phyloP scores from a whole-genome alignment of 2,113 vertebrate genomes.

The human (Homo sapiens) region DNA sequence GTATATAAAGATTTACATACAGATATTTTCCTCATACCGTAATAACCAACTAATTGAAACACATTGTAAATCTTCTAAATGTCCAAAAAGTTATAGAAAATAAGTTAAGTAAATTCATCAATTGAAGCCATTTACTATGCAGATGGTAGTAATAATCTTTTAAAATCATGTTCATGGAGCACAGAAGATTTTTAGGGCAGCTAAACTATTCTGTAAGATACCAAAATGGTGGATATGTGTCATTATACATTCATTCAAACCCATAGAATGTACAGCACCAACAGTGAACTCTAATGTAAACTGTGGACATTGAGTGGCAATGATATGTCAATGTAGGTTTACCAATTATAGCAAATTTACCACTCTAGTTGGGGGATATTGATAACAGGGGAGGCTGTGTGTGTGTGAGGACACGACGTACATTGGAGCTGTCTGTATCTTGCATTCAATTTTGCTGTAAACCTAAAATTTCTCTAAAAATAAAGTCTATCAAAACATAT shows the following conservation, averaged over 20 bases:
- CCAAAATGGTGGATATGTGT: too few relatives aligned
- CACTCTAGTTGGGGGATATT: too few relatives aligned
- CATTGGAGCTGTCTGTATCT: neutral
- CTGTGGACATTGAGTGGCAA: neutral
- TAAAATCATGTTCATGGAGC: neutral
- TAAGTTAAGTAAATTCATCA: neutral
- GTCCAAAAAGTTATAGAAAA: conserved; percentile 3
- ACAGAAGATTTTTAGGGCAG: neutral
- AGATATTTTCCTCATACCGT: neutral
- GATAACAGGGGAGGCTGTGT: accelerated
- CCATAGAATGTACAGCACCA: neutral
- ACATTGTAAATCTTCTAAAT: neutral
- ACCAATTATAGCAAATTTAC: neutral
- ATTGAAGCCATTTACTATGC: neutral
- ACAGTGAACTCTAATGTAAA: neutral
- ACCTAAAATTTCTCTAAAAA: neutral
- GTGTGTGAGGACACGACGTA: too few relatives aligned
- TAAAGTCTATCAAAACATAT: neutral
- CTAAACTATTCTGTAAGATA: neutral
- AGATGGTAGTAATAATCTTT: conserved; percentile 34
- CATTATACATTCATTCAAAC: neutral
- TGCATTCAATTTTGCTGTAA: neutral
- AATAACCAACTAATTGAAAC: conserved; percentile 41
- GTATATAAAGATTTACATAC: neutral
- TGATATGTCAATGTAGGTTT: neutral